Evolutionary conservation across 2,888 invertebrate species (phyloP), one percentile per base, ranked within the genome.

Genomic region (Lasioglossum calceatum): DNA sequence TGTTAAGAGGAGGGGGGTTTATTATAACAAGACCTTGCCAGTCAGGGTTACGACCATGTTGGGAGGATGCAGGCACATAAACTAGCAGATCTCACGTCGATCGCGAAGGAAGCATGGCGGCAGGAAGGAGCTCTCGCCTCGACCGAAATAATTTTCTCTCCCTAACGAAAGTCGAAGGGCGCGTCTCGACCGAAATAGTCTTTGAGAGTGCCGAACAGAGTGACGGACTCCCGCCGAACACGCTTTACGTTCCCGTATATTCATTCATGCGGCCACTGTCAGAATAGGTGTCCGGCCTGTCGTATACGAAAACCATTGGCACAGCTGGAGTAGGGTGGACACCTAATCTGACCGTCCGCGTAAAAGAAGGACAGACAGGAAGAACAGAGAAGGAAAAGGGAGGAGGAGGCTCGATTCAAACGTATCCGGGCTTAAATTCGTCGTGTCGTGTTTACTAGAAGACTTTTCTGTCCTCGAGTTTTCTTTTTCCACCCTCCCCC

Each of bases 81-180:
- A 70, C 32, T 19, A 32, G 64, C 64, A 64, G 64, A 32, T 67
- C 67, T 32, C 42, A 23, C 70, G 70, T 76, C 47, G 42, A 36
- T 27, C n/a, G 36, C 70, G 32, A 47, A 72, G 50, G 72, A 27
- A 32, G 27, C 58, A 58, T 23, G 50, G 32, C 44, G n/a, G 74
- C 70, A 88, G 88, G 87, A 91, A 91, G 89, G 78, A 79, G 83
- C 75, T 39, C 67, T 36, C 54, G 79, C 81, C n/a, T 12, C 75
- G 92, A 91, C 91, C 89, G 88, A 93, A 93, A 93, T 93, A 93
- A 93, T 92, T 88, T 90, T 91, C 92, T 93, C 92, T 70, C 93
- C 93, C 92, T 88, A 90, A 88, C 89, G 88, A 87, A 90, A 89
- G 79, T 82, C 86, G 89, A 88, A 90, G 88, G 91, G 91, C 89